phyloP scores from a whole-genome alignment of 53 echinoderm and acorn worm species.

The Stichopus horrens region DNA sequence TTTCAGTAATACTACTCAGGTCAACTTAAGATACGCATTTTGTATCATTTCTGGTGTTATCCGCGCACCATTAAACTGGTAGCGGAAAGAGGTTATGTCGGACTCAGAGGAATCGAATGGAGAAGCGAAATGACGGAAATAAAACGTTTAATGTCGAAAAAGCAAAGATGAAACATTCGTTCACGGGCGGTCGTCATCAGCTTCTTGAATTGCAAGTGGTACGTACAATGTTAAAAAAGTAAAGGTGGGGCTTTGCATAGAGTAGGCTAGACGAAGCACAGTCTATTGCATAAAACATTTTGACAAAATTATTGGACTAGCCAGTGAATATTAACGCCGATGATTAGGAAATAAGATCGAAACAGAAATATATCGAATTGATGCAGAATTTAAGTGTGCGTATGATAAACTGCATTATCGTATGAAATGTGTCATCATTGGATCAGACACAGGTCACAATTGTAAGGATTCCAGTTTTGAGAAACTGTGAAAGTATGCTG shows the following conservation, averaged over 20 bases:
- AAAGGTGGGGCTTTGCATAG: background rate
- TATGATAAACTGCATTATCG: background rate
- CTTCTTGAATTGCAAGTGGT: background rate
- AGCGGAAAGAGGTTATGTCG: slow-evolving; percentile 10
- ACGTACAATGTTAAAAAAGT: background rate
- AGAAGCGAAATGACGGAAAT: background rate
- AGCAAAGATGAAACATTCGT: no score
- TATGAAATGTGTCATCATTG: background rate
- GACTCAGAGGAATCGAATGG: background rate
- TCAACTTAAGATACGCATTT: no score
- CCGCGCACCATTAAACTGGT: background rate
- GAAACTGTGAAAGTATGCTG: no score
- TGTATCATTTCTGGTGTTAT: no score
- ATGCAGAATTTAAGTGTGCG: background rate
- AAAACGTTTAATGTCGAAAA: no score
- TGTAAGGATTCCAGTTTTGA: no score
- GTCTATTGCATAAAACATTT: background rate
- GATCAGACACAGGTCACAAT: background rate
- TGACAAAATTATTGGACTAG: background rate
- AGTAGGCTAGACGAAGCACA: background rate
- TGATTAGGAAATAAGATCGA: slow-evolving; percentile 13
- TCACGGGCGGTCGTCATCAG: background rate
- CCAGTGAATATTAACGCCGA: background rate
- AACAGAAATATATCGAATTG: background rate
- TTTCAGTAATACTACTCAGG: no score